Evolutionary conservation across 2,888 invertebrate species (phyloP).

Genomic region (Dione vanillae): DNA sequence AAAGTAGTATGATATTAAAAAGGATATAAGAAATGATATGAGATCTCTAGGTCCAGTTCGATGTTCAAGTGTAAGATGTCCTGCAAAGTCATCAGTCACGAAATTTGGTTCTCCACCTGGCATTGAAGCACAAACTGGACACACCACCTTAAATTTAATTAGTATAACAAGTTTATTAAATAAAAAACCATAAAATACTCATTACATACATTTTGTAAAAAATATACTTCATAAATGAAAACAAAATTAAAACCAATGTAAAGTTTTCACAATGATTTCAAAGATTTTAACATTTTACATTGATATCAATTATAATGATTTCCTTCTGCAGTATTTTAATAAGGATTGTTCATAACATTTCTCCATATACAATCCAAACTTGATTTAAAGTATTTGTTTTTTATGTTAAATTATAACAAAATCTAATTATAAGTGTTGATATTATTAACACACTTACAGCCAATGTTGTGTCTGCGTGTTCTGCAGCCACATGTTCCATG

Average conservation of each 20-base stretch:
- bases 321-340: no score
- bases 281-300: no score
- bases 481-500: slow-evolving; percentile 95
- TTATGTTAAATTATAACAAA: background rate
- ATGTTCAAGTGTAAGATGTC: slow-evolving; percentile 97
- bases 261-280: no score
- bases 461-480: slow-evolving; percentile 95
- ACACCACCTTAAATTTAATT: slow-evolving; percentile 87
- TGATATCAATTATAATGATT: no score
- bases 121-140: slow-evolving; percentile 98
- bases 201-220: no score
- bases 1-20: slow-evolving; percentile 63
- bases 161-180: background rate
- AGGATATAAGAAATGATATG: slow-evolving; percentile 94
- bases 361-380: no score
- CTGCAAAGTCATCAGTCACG: slow-evolving; percentile 98
- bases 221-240: no score
- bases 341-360: no score
- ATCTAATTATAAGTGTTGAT: background rate
- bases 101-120: slow-evolving; percentile 99
- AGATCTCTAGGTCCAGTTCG: slow-evolving; percentile 94
- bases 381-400: no score
- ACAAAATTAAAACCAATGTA: no score
- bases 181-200: background rate
- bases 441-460: slow-evolving; percentile 89